These are phyloP conservation scores for Acrocephalus kingi DNA, from an alignment of 2,113 vertebrate species.

Conservation along the genomic window DNA sequence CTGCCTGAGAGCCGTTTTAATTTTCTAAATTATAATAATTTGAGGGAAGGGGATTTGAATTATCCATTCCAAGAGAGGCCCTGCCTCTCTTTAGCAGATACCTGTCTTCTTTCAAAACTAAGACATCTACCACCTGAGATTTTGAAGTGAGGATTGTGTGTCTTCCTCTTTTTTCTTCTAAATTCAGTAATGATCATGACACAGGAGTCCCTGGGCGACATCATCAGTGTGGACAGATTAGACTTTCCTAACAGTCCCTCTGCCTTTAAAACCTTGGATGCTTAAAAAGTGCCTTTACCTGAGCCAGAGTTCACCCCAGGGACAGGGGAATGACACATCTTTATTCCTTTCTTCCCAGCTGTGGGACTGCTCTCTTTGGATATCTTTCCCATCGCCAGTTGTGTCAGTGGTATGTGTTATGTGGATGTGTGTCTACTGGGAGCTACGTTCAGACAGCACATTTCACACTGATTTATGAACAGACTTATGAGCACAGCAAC, in stretches of 20 bases:
- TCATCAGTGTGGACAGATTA: background rate
- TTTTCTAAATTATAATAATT: too few relatives aligned
- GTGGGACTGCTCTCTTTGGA: conserved; percentile 36
- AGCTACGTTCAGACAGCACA: conserved; percentile 26
- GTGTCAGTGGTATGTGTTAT: conserved; percentile 56
- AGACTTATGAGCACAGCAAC: background rate
- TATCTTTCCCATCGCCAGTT: background rate
- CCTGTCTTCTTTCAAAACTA: too few relatives aligned
- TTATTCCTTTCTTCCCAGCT: conserved; percentile 3
- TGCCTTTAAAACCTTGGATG: background rate
- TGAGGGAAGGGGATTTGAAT: too few relatives aligned
- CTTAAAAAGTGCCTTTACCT: conserved; percentile 8
- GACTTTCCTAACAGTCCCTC: background rate
- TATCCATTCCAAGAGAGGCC: too few relatives aligned
- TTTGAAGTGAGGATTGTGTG: background rate
- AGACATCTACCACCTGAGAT: background rate
- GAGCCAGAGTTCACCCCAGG: background rate
- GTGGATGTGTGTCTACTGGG: conserved; percentile 48
- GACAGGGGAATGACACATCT: background rate
- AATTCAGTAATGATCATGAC: background rate
- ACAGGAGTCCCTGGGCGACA: background rate
- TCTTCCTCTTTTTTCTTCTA: background rate
- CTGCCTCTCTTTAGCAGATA: too few relatives aligned
- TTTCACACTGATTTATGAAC: conserved; percentile 59
- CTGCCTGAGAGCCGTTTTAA: too few relatives aligned